Percentiles rank a stretch among this genome's conserved stretches.
Conservation (phyloP, 92 coral and sea anemone genomes). For the Anthopleura xanthogrammica region DNA sequence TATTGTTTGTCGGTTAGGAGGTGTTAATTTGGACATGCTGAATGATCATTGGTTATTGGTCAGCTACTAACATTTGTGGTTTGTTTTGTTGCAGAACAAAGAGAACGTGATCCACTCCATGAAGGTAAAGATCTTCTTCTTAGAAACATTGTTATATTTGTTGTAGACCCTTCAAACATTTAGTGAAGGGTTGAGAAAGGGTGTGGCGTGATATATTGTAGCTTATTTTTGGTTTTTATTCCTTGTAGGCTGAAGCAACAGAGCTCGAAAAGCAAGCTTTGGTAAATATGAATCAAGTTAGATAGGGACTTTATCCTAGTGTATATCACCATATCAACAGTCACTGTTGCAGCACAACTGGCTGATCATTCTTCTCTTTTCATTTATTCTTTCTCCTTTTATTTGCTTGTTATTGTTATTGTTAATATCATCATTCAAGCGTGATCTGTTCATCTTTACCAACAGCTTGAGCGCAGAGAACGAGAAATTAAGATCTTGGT, state of each 20-base stretch:
- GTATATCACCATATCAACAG: too few relatives aligned
- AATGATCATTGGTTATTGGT: neutral
- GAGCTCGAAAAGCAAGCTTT: slow-evolving; percentile 86
- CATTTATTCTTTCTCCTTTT: neutral
- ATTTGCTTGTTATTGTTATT: neutral
- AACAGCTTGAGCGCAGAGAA: slow-evolving; percentile 75
- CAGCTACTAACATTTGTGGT: neutral
- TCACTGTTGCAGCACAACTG: too few relatives aligned
- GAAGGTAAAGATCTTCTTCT: slow-evolving; percentile 62
- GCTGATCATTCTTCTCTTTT: neutral
- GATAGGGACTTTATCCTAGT: neutral
- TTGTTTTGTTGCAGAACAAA: slow-evolving; percentile 77
- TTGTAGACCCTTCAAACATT: too few relatives aligned
- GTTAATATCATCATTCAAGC: neutral
- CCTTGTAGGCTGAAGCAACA: slow-evolving; percentile 76
- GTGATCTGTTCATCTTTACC: neutral
- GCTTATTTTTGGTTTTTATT: slow-evolving; percentile 5
- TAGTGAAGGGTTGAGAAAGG: neutral
- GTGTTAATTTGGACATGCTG: neutral
- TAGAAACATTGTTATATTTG: too few relatives aligned
- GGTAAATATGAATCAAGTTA: slow-evolving; percentile 44
- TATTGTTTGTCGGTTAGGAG: neutral
- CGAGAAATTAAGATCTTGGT: slow-evolving; percentile 81
- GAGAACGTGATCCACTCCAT: slow-evolving; percentile 83
- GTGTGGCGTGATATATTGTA: slow-evolving; percentile 1